phyloP scores from a whole-genome alignment of 2,113 vertebrate species.

The Saguinus midas region DNA sequence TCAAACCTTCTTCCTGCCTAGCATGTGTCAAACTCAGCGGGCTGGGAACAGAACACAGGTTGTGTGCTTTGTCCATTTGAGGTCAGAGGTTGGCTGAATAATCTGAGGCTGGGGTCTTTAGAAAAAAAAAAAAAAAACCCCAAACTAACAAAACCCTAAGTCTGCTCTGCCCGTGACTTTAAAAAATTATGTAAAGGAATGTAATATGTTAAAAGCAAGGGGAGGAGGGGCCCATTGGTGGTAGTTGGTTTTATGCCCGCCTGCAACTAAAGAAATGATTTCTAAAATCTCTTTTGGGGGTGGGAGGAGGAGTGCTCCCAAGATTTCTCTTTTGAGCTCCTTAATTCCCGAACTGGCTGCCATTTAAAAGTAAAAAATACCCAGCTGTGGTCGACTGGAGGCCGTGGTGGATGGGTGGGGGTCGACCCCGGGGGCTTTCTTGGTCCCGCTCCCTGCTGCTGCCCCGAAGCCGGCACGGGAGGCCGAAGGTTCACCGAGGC shows the following conservation, averaged over 20 bases:
- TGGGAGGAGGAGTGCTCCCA: background rate
- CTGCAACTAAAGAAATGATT: background rate
- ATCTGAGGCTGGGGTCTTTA: background rate
- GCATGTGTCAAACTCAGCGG: background rate
- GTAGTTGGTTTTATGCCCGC: background rate
- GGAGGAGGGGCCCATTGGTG: background rate
- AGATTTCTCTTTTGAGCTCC: background rate
- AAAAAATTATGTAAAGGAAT: background rate
- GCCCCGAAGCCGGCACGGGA: background rate
- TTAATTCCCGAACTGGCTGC: background rate
- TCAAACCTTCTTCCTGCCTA: constrained; percentile 26
- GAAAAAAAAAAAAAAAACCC: background rate
- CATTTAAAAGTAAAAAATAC: background rate
- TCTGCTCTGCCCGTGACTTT: background rate
- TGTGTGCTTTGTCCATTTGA: constrained; percentile 11
- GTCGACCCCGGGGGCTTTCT: background rate
- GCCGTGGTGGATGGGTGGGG: background rate
- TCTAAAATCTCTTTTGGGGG: background rate
- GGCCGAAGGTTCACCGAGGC: background rate
- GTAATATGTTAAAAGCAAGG: background rate
- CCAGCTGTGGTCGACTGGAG: background rate
- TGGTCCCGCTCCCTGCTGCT: fast-evolving
- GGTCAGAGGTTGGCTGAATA: background rate
- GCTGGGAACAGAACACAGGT: background rate
- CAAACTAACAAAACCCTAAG: background rate